Base-by-base conservation (phyloP, 2,888 invertebrate species). In the Cataglyphis rosenhaueri region DNA sequence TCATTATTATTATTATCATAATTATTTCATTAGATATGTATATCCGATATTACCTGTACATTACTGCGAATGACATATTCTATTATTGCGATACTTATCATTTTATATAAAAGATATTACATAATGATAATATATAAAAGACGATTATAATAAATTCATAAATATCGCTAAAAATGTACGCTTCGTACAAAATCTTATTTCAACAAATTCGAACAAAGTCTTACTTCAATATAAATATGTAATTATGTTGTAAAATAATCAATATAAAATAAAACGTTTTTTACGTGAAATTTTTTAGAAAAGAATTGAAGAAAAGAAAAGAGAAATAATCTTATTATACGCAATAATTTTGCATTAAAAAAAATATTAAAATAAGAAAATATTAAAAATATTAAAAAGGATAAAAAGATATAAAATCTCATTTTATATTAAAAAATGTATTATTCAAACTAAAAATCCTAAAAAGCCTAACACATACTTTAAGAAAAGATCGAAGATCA, bases 401-500 rank as follows among this genome's bases (percentile, higher is more conserved):
- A 32, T 32, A 32, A 5, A 32, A 29, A 41, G 3, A 29, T n/a
- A 32, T 15, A 70, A 52, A 52, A 70, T 68, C 1, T 2, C 8
- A 68, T 32, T 48, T 66, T 44, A 48, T 48, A 29, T 18, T 68
- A 68, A 52, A 68, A 8, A 25, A 59, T 15, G 4, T 48, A 9
- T 48, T 8, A n/a, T n/a, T 52, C 6, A n/a, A n/a, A 15, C 1
- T 44, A 44, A 44, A 48, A 52, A 52, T n/a, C n/a, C 25, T 25
- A 25, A 25, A 25, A 25, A 0, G 48, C n/a, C n/a, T n/a, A 52
- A 52, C 8, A n/a, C 48, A 2, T 25, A 41, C 44, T 18, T 1
- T 64, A 48, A 66, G 61, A 74, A 48, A 41, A 64, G 59, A 82
- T 41, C n/a, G 44, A 32, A 41, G 10, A 62, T 73, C 61, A 41